Conservation (phyloP, 2,797 vertebrate species). For the Muscicapa striata region DNA sequence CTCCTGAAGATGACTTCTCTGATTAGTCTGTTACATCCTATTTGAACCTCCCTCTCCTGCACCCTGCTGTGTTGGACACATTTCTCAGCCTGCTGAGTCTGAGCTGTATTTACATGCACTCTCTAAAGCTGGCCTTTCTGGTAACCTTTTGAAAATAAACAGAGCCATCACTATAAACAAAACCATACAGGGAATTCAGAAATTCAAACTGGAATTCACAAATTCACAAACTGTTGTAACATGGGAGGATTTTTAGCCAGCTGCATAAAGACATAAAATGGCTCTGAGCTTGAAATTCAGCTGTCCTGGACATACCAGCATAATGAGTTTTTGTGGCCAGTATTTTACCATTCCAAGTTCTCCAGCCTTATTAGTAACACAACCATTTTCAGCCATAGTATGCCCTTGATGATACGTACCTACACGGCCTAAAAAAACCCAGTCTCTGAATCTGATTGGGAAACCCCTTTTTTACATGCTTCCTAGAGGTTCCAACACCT, state of each 20-base stretch:
- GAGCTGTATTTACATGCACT: neutral
- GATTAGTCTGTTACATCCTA: neutral
- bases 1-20: neutral
- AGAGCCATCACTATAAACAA: slow-evolving; percentile 1
- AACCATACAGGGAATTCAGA: neutral
- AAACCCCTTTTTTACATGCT: neutral
- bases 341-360: neutral
- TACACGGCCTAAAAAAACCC: neutral
- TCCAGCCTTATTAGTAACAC: neutral
- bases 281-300: neutral
- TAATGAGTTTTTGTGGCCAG: neutral
- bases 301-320: neutral
- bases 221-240: neutral
- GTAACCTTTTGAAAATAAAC: neutral
- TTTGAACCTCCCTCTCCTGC: neutral
- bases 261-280: neutral
- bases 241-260: neutral
- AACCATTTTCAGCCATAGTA: neutral
- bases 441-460: neutral
- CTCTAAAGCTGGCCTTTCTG: neutral
- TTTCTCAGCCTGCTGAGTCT: neutral
- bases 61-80: neutral
- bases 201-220: neutral
- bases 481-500: neutral
- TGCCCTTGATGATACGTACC: neutral